These are phyloP conservation scores for Lycopodina hypogea DNA, from an alignment of 37 sponge, comb jelly and placozoan genomes.

Conservation along the genomic window DNA sequence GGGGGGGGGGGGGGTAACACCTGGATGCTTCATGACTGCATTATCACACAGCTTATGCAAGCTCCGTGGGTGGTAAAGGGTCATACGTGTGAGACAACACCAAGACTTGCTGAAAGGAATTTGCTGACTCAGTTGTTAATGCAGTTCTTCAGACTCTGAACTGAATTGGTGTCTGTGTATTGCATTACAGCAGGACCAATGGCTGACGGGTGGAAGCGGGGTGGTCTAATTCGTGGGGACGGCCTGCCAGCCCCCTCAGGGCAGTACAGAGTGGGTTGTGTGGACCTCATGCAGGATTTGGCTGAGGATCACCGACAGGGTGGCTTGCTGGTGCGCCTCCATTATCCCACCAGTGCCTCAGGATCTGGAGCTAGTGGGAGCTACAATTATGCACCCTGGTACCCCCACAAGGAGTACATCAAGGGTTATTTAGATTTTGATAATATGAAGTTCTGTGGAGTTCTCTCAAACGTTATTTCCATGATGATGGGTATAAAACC, in stretches of 20 bases:
- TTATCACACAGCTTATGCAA: no score
- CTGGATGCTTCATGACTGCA: no score
- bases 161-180: no score
- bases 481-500: not conserved
- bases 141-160: no score
- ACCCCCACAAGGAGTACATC: conserved; percentile 44
- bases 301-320: conserved; percentile 2
- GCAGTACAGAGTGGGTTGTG: conserved; percentile 50
- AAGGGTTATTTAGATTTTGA: conserved; percentile 37
- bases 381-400: conserved; percentile 32
- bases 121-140: no score
- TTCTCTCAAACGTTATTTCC: conserved; percentile 1
- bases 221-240: conserved; percentile 2
- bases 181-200: no score
- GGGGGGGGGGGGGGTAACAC: no score
- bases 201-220: conserved; percentile 29
- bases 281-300: conserved; percentile 58
- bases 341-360: conserved; percentile 46
- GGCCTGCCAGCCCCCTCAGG: conserved; percentile 69
- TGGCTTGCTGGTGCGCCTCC: conserved; percentile 47
- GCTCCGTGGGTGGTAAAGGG: no score
- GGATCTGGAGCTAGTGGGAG: not conserved
- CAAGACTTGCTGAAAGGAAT: no score
- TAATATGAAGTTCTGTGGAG: not conserved
- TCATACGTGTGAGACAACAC: no score